A percentile compares a stretch with the other conserved stretches of the same genome.
These are phyloP conservation scores for Automeris io DNA, from an alignment of 2,888 invertebrate species.

Conservation along the genomic window DNA sequence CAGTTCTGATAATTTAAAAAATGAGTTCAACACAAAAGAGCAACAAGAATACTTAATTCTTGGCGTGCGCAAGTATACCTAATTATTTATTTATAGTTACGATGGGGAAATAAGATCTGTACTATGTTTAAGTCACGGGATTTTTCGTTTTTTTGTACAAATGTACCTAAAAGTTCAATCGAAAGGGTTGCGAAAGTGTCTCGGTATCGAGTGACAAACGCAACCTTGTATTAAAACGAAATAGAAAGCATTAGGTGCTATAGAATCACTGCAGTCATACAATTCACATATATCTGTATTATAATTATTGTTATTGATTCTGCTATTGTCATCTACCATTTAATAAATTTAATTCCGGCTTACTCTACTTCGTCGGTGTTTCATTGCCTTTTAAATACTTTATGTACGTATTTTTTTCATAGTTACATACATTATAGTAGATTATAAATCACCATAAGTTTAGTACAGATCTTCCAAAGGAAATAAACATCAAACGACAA, in stretches of 20 bases:
- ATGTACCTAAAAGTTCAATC: constrained; percentile 56
- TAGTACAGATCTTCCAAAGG: too few species aligned
- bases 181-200: constrained; percentile 63
- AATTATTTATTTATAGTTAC: constrained; percentile 68
- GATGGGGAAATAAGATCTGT: constrained; percentile 63
- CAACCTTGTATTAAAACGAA: constrained; percentile 62
- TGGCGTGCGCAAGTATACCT: constrained; percentile 49
- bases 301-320: too few species aligned
- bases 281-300: too few species aligned
- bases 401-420: too few species aligned
- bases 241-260: constrained; percentile 64
- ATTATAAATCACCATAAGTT: too few species aligned
- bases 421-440: too few species aligned
- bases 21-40: constrained; percentile 48
- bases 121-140: constrained; percentile 70
- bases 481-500: too few species aligned
- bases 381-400: too few species aligned
- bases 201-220: constrained; percentile 58
- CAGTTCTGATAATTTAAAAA: constrained; percentile 51
- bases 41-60: constrained; percentile 43
- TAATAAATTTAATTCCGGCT: too few species aligned
- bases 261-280: constrained; percentile 39
- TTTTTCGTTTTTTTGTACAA: constrained; percentile 54
- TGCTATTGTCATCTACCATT: too few species aligned
- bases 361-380: too few species aligned